Evolutionary conservation across 1,140 invertebrate species (phyloP).

Genomic region (Drosophila pruinosa): DNA sequence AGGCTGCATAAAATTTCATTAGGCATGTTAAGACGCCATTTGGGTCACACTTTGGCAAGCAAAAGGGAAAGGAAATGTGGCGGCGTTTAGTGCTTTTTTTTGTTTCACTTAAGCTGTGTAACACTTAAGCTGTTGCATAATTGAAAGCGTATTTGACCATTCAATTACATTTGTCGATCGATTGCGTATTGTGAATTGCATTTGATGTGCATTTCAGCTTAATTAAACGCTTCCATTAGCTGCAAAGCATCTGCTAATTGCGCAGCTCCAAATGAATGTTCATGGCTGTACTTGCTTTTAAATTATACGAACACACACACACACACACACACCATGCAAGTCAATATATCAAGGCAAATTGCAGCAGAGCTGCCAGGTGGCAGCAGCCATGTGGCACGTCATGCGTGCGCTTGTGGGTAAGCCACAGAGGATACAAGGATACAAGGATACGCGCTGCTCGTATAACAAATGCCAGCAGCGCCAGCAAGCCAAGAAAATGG

Average conservation of each 20-base stretch:
- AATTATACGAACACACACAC: constrained; percentile 9
- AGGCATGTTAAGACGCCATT: constrained; percentile 72
- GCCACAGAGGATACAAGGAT: constrained; percentile 5
- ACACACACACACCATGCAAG: constrained; percentile 11
- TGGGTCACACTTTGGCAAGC: constrained; percentile 31
- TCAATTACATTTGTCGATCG: constrained; percentile 56
- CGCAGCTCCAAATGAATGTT: constrained; percentile 3
- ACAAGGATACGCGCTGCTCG: neutral
- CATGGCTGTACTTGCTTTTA: constrained; percentile 29
- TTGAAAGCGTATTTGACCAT: constrained; percentile 57
- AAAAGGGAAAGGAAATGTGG: neutral
- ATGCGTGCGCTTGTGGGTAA: constrained; percentile 42
- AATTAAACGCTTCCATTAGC: constrained; percentile 60
- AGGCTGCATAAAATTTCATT: constrained; percentile 77
- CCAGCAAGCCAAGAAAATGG: constrained; percentile 65
- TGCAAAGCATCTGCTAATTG: constrained; percentile 38
- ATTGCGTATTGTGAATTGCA: constrained; percentile 11
- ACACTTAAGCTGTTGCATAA: constrained; percentile 64
- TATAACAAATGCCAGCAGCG: constrained; percentile 35
- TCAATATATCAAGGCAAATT: constrained; percentile 56
- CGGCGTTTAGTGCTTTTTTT: neutral
- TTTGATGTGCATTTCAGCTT: constrained; percentile 35
- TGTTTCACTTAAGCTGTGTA: no score
- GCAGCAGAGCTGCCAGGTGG: constrained; percentile 45
- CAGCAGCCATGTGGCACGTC: constrained; percentile 10